Evolutionary conservation across 2,888 invertebrate genomes (phyloP).

Genomic region (Brachylomia viminalis): DNA sequence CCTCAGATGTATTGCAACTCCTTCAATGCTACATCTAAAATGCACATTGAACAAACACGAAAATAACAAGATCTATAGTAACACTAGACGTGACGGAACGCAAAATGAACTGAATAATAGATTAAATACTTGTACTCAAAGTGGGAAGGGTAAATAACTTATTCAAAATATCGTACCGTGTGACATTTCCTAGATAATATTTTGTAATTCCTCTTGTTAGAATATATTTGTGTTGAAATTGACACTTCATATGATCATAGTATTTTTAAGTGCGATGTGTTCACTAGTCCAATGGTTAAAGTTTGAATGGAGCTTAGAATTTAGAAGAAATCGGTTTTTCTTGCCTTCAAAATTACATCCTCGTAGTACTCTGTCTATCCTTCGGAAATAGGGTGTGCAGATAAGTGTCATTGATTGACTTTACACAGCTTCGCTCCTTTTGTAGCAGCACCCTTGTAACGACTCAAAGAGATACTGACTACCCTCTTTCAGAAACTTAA

Average conservation of each 20-base stretch:
- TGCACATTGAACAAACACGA: conserved; percentile 4
- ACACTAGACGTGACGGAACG: conserved; percentile 52
- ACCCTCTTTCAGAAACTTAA: conserved; percentile 62
- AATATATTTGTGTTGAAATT: background rate
- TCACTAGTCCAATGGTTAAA: too few relatives aligned
- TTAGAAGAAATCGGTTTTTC: background rate
- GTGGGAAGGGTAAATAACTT: conserved; percentile 34
- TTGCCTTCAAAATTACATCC: conserved; percentile 14
- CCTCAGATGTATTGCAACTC: too few relatives aligned
- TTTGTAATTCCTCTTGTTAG: conserved; percentile 18
- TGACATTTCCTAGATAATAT: conserved; percentile 18
- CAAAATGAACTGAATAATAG: conserved; percentile 44
- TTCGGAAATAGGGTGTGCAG: conserved; percentile 27
- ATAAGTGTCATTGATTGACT: conserved; percentile 62
- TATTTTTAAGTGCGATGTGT: too few relatives aligned
- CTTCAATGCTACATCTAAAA: background rate
- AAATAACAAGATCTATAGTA: conserved; percentile 24
- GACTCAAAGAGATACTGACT: conserved; percentile 56
- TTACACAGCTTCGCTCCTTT: conserved; percentile 48
- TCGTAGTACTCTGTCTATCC: background rate
- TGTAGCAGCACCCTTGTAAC: conserved; percentile 54
- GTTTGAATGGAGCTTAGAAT: too few relatives aligned
- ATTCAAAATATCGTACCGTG: conserved; percentile 46
- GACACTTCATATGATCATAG: background rate
- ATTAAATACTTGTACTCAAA: conserved; percentile 38